Evolutionary conservation across 2,888 invertebrate genomes (phyloP).

Genomic region (Napeogenes inachia): DNA sequence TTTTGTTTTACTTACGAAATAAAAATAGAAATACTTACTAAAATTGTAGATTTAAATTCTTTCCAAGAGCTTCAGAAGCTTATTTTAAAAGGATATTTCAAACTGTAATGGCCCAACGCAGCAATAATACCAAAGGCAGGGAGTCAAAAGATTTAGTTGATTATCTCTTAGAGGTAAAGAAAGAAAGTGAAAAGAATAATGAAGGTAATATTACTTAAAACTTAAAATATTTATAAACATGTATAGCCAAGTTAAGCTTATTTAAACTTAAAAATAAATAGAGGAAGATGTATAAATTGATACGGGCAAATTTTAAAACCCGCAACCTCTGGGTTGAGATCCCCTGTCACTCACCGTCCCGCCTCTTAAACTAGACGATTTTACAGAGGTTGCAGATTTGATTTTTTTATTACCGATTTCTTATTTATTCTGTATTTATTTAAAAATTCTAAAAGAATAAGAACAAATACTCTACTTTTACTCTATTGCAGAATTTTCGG

Average conservation of each 20-base stretch:
- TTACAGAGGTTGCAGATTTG: too few relatives aligned
- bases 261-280: too few relatives aligned
- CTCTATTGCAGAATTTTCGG: constrained; percentile 38
- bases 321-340: too few relatives aligned
- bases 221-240: background rate
- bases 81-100: constrained; percentile 43
- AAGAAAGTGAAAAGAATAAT: constrained; percentile 23
- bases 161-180: constrained; percentile 30
- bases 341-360: too few relatives aligned
- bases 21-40: background rate
- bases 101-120: constrained; percentile 41
- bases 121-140: constrained; percentile 24
- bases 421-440: background rate
- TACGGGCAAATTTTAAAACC: too few relatives aligned
- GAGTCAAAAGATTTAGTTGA: constrained; percentile 30
- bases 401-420: background rate
- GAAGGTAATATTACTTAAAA: constrained; percentile 22
- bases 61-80: constrained; percentile 42
- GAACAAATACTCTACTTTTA: background rate
- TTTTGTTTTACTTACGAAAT: background rate
- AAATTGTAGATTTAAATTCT: constrained; percentile 46
- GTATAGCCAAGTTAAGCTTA: too few relatives aligned
- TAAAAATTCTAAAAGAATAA: background rate
- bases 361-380: too few relatives aligned
- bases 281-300: too few relatives aligned